Evolutionary conservation across 2,113 vertebrate species (phyloP).

Genomic region (Suncus etruscus): DNA sequence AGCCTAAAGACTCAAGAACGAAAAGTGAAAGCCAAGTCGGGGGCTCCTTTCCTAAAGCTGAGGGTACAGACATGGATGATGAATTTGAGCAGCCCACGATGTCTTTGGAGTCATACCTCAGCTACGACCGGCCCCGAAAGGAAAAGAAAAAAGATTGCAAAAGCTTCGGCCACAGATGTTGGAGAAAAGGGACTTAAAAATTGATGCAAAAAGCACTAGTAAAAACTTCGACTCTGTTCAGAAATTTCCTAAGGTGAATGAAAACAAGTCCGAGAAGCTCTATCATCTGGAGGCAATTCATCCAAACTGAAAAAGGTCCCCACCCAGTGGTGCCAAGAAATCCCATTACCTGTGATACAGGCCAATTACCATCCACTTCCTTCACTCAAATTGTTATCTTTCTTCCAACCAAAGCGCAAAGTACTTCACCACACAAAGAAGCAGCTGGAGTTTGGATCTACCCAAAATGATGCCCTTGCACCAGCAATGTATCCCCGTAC

Average conservation of each 20-base stretch:
- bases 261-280: conserved; percentile 85
- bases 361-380: conserved; percentile 97
- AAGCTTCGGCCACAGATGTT: conserved; percentile 72
- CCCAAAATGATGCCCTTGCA: conserved; percentile 98
- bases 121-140: conserved; percentile 94
- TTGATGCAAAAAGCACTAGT: conserved; percentile 83
- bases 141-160: conserved; percentile 93
- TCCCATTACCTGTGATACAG: conserved; percentile 95
- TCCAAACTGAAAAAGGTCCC: conserved; percentile 86
- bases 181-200: conserved; percentile 86
- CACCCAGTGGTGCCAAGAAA: conserved; percentile 92
- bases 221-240: conserved; percentile 77
- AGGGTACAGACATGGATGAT: conserved; percentile 89
- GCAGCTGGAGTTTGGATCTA: conserved; percentile 94
- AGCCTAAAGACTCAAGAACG: conserved; percentile 80
- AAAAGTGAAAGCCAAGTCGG: conserved; percentile 79
- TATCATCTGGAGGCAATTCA: conserved; percentile 57
- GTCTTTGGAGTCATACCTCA: conserved; percentile 99
- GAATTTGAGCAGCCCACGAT: conserved; percentile 93
- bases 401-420: conserved; percentile 95
- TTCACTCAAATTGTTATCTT: conserved; percentile 92
- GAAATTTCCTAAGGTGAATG: conserved; percentile 82
- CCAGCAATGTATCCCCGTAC: conserved; percentile 97
- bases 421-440: conserved; percentile 89
- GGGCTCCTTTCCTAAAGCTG: conserved; percentile 77